Base-by-base conservation (phyloP, 2,888 invertebrate species). In the Trichopoda pennipes region DNA sequence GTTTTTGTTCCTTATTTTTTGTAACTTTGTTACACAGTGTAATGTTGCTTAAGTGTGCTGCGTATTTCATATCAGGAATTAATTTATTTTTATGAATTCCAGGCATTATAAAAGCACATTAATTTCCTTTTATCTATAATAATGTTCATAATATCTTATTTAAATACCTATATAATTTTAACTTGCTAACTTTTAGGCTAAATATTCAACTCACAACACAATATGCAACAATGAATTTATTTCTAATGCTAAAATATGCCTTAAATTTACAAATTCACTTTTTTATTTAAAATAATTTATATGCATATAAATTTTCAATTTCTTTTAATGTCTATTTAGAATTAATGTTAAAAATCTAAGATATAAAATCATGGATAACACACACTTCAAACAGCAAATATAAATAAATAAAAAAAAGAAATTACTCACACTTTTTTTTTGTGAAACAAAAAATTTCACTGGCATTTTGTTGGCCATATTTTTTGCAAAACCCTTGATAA, bases 391-490 rank as follows among this genome's bases (percentile, higher is more conserved):
- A 49, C 42, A 17, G n/a, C n/a, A n/a, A n/a, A n/a, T n/a, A n/a
- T n/a, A n/a, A n/a, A n/a, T n/a, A n/a, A n/a, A 56, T 42, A 49
- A 35, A 3, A 28, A 28, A 28, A 28, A 28, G 8, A 28, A 28
- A 28, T 4, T 14, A 47, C n/a, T 55, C 58, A n/a, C 51, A 28
- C 47, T n/a, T 28, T 17, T 12, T 28, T 53, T 0, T 35, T 35
- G 35, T 66, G 38, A 75, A 75, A 66, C 56, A 75, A 75, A 47
- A 76, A 76, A 60, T 66, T 68, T 63, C 69, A 56, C 74, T 69
- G 56, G 61, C 73, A 80, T 58, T 69, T 61, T 77, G 76, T 77
- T 77, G 76, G 76, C 76, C 76, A 77, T 77, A 77, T 77, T 69
- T n/a, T 76, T 77, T n/a, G 17, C 55, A 77, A 63, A 77, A 47